Conservation (phyloP, 1,140 invertebrate genomes). For the Panonychus citri region DNA sequence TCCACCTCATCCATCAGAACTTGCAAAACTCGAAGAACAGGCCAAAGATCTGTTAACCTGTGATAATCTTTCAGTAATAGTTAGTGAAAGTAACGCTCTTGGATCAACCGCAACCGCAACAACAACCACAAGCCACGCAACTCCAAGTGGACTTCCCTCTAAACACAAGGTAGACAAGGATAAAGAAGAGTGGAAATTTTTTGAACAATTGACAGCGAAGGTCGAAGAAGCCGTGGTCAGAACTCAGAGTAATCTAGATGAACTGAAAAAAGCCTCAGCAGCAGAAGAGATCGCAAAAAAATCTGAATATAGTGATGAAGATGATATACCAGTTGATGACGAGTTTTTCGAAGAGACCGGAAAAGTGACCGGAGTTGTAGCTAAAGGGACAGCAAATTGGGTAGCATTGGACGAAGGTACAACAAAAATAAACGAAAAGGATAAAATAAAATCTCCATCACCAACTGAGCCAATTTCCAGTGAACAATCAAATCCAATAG, state of each 20-base stretch:
- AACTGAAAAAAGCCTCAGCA: conserved; percentile 17
- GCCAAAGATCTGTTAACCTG: background rate
- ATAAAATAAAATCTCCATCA: background rate
- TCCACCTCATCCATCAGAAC: conserved; percentile 13
- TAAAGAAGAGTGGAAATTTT: conserved; percentile 26
- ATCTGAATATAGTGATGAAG: conserved; percentile 11
- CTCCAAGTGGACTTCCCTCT: background rate
- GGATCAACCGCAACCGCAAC: background rate
- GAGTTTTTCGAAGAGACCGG: background rate
- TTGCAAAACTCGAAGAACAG: conserved; percentile 2
- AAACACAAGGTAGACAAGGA: conserved; percentile 14
- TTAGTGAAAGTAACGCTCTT: background rate
- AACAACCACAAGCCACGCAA: background rate
- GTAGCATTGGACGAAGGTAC: background rate
- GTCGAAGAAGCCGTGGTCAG: conserved; percentile 23
- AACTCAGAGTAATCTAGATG: conserved; percentile 21
- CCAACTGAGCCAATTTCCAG: background rate
- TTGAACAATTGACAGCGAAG: conserved; percentile 24
- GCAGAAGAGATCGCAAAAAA: conserved; percentile 10
- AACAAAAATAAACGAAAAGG: too few relatives aligned
- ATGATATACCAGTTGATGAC: conserved; percentile 5
- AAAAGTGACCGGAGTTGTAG: background rate
- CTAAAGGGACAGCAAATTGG: background rate
- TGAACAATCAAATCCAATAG: background rate
- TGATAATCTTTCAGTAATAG: conserved; percentile 2